Evolutionary conservation across 2,888 invertebrate genomes (phyloP).

Genomic region (Stenoptilia bipunctidactyla): DNA sequence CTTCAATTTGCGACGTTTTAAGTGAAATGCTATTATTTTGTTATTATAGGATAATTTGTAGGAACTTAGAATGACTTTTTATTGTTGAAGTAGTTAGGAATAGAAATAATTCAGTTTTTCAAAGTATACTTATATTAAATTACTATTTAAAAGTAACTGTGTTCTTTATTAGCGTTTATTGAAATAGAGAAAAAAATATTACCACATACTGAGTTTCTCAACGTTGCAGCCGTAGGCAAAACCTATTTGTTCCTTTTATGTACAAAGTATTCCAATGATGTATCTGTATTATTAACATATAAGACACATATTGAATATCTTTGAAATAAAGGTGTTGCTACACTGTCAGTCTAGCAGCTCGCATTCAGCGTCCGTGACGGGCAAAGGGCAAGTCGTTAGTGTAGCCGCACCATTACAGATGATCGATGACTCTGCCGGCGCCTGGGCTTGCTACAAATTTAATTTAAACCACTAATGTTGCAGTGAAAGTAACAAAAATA

Average conservation of each 20-base stretch:
- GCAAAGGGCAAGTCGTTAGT: constrained; percentile 42
- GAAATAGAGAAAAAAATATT: constrained; percentile 50
- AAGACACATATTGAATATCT: too few relatives aligned
- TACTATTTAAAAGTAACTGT: too few relatives aligned
- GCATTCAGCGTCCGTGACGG: constrained; percentile 2
- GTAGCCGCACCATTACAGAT: constrained; percentile 46
- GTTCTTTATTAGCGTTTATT: too few relatives aligned
- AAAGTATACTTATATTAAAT: too few relatives aligned
- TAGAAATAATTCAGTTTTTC: too few relatives aligned
- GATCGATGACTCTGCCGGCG: constrained; percentile 58
- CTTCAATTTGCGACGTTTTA: constrained; percentile 8
- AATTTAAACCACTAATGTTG: constrained; percentile 58
- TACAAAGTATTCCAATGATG: too few relatives aligned
- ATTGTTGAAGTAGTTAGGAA: too few relatives aligned
- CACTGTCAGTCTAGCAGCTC: background rate
- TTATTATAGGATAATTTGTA: too few relatives aligned
- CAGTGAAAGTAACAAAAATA: constrained; percentile 13
- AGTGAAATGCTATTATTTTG: too few relatives aligned
- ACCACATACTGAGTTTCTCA: constrained; percentile 41
- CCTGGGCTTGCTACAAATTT: constrained; percentile 58
- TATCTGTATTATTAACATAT: too few relatives aligned
- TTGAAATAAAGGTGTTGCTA: background rate
- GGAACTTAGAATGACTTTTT: too few relatives aligned
- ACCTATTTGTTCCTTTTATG: too few relatives aligned
- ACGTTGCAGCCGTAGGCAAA: constrained; percentile 18